Evolutionary conservation across 2,888 invertebrate genomes (phyloP).

Genomic region (Spodoptera exigua): DNA sequence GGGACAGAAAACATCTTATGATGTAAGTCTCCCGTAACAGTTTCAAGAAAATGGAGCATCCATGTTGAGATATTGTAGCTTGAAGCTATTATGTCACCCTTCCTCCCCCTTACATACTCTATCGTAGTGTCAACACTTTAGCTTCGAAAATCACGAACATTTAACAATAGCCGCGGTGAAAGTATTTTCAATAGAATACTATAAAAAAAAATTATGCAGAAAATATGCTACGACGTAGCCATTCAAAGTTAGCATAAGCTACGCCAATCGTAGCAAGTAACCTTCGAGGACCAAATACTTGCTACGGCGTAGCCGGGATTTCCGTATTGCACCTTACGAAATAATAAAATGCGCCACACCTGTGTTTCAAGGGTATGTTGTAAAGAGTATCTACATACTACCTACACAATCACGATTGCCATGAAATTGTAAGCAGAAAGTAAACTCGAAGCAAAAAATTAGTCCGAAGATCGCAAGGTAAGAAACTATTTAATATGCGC

Average conservation of each 20-base stretch:
- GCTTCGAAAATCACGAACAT: not conserved
- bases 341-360: constrained; percentile 2
- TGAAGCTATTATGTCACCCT: constrained; percentile 24
- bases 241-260: constrained; percentile 2
- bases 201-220: too few relatives aligned
- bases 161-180: not conserved
- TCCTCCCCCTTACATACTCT: constrained; percentile 10
- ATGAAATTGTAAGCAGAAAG: constrained; percentile 10
- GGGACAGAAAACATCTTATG: constrained; percentile 10
- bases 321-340: too few relatives aligned
- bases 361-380: too few relatives aligned
- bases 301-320: not conserved
- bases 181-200: not conserved
- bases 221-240: too few relatives aligned
- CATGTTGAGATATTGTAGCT: constrained; percentile 18
- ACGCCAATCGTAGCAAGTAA: constrained; percentile 13
- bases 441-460: not conserved
- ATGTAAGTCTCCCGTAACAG: constrained; percentile 27
- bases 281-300: not conserved
- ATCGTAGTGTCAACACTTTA: constrained; percentile 5
- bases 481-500: constrained; percentile 42
- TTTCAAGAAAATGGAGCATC: constrained; percentile 22
- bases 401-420: not conserved
- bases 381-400: not conserved
- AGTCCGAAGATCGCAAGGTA: constrained; percentile 10